These are phyloP conservation scores for Brenthis hecate DNA, from an alignment of 2,888 invertebrate genomes.

Conservation along the genomic window DNA sequence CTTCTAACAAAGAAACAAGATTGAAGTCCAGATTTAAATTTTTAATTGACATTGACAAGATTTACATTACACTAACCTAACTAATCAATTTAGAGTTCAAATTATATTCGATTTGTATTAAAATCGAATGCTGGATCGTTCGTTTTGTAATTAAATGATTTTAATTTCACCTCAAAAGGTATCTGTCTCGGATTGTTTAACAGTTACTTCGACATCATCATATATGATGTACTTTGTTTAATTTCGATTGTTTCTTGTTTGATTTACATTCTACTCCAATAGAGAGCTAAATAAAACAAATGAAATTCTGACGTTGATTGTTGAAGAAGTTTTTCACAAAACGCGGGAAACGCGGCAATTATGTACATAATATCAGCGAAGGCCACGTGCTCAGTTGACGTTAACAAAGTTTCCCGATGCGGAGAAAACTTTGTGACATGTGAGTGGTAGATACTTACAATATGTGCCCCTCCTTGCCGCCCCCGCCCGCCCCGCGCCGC, in stretches of 20 bases:
- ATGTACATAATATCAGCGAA: conserved; percentile 67
- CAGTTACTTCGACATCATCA: no score
- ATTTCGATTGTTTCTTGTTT: neutral
- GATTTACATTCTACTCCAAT: neutral
- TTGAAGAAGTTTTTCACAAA: conserved; percentile 37
- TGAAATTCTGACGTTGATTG: conserved; percentile 25
- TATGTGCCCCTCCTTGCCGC: conserved; percentile 61
- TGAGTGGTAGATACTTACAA: conserved; percentile 80
- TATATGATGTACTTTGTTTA: neutral
- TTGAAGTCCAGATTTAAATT: no score
- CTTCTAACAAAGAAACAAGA: neutral
- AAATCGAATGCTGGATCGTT: no score
- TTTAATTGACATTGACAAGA: no score
- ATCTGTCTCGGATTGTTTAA: no score
- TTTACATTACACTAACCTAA: no score
- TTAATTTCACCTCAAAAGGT: no score
- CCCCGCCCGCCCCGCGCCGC: conserved; percentile 39
- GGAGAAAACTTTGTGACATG: conserved; percentile 82
- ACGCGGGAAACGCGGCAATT: conserved; percentile 66
- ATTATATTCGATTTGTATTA: no score
- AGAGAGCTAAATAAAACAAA: conserved; percentile 39
- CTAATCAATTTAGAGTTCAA: no score
- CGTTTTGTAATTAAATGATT: no score
- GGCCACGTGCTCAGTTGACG: conserved; percentile 82
- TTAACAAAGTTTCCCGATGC: conserved; percentile 81